Conservation (phyloP, 2,113 vertebrate genomes). For the Okapia johnstoni region DNA sequence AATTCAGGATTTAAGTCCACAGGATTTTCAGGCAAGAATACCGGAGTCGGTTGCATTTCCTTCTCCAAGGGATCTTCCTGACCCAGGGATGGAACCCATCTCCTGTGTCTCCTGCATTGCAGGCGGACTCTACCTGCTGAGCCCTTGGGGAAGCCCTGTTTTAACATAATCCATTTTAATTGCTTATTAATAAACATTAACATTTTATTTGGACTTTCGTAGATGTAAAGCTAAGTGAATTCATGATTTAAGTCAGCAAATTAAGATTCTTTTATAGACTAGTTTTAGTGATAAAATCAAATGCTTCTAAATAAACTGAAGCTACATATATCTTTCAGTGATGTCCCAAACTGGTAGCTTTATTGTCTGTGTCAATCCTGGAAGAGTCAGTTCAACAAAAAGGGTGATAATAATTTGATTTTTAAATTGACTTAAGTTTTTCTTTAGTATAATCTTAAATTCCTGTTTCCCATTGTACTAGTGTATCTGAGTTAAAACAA, state of each 20-base stretch:
- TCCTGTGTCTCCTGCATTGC: background rate
- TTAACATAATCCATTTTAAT: background rate
- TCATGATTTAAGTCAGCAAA: background rate
- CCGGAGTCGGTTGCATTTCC: background rate
- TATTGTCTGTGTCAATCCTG: conserved; percentile 7
- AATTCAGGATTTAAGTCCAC: background rate
- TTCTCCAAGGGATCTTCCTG: background rate
- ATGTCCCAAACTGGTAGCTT: background rate
- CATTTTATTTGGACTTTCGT: background rate
- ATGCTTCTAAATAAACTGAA: background rate
- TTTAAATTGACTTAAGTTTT: background rate
- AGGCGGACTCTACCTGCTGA: background rate
- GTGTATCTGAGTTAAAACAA: background rate
- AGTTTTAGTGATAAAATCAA: conserved; percentile 26
- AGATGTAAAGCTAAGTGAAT: conserved; percentile 1
- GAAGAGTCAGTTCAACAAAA: background rate
- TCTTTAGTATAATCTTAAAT: conserved; percentile 17
- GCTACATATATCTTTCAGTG: background rate
- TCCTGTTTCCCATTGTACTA: background rate
- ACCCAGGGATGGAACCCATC: background rate
- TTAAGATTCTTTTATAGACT: background rate
- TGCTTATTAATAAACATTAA: background rate
- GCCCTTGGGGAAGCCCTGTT: background rate
- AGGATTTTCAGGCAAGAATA: background rate
- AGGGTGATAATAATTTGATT: background rate